Evolutionary conservation across 2,113 vertebrate genomes (phyloP), one percentile per base, ranked within the genome.

Genomic region (Sprattus sprattus): DNA sequence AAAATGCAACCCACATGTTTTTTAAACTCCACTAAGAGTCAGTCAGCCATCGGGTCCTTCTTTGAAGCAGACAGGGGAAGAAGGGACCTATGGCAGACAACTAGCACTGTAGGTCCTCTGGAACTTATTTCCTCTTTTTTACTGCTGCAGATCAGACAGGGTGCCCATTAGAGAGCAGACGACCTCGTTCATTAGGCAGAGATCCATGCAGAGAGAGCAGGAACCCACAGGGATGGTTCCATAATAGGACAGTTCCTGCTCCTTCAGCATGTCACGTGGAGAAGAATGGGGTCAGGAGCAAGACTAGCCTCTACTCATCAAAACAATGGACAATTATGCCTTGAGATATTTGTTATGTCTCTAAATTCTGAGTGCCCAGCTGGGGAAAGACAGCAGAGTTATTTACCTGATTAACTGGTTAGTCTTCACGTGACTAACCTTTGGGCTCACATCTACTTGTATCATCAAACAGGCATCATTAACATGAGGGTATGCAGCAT

Each of bases 151-250:
- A 85, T 78, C 28, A 78, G 71, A 88, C 83, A 81, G 3, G 85
- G 83, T 67, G 85, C 46, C 71, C 80, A 22, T 57, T 81, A 78
- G 78, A 85, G 32, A 84, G 81, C 28, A 82, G 78, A 57, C 50
- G 60, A 88, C 84, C 18, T 85, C 45, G 82, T 85, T 90, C 52
- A 88, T 91, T 90, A 90, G 8, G 67, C 71, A 85, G 86, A 11
- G 1, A 18, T 39, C 71, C 71, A 39, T 32, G 3, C 3, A 2
- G 32, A 86, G 81, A 86, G 82, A 88, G 87, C 9, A 54, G 75
- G 54, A 91, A 87, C 71, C 71, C 81, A 90, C 47, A 81, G 80
- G 15, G 81, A 83, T 75, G 78, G n/a, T 78, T 15, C 75, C 45
- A 89, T 91, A 87, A 89, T 82, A 85, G 88, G 85, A 22, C 78